Conservation (phyloP, 2,888 invertebrate genomes). For the Apeira syringaria region DNA sequence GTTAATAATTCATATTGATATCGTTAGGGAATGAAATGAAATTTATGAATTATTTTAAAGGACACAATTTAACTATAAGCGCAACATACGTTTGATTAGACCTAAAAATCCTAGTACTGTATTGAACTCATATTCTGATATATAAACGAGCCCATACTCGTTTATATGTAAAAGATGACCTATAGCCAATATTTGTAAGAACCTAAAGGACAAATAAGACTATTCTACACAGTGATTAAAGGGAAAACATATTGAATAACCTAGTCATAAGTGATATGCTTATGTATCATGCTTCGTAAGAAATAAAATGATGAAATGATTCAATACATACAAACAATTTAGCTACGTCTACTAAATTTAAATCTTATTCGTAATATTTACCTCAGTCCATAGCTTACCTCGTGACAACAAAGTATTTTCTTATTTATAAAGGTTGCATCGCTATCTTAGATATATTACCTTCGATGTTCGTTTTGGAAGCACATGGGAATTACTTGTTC, state of each 20-base stretch:
- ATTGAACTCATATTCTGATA: no score
- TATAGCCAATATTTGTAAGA: no score
- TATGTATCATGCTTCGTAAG: slow-evolving; percentile 20
- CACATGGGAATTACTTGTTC: slow-evolving; percentile 49
- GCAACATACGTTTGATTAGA: no score
- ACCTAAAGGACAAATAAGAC: no score
- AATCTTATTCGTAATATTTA: slow-evolving; percentile 14
- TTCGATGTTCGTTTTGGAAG: slow-evolving; percentile 56
- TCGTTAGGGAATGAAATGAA: no score
- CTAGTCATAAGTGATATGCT: slow-evolving; percentile 1
- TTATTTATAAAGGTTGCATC: slow-evolving; percentile 34
- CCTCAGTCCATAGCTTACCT: slow-evolving; percentile 25
- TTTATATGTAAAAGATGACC: no score
- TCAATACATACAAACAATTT: slow-evolving; percentile 5
- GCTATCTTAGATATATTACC: slow-evolving; percentile 41
- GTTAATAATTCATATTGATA: no score
- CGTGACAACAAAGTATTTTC: slow-evolving; percentile 6
- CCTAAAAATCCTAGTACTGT: no score
- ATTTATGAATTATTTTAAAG: no score
- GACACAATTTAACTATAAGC: no score
- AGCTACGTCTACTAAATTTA: slow-evolving; percentile 13
- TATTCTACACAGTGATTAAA: neutral
- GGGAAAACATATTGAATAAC: slow-evolving; percentile 2
- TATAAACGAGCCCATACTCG: no score
- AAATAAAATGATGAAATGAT: slow-evolving; percentile 3